A percentile compares a stretch with the other conserved stretches of the same genome.
Evolutionary conservation across 1,140 invertebrate genomes (phyloP).

Genomic region (Propsilocerus akamusi): DNA sequence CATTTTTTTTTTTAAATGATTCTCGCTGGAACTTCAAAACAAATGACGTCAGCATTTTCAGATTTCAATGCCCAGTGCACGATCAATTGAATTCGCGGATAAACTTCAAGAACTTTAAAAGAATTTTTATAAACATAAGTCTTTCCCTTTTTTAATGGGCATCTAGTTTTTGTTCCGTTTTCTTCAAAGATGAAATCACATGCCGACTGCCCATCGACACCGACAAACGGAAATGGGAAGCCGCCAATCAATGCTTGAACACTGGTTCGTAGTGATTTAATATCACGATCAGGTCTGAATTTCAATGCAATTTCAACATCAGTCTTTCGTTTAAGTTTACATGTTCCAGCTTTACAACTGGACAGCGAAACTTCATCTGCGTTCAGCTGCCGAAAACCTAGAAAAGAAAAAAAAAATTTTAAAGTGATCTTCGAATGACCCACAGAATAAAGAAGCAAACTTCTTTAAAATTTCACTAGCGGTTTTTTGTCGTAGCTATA

Average conservation of each 20-base stretch:
- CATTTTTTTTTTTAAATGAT: slow-evolving; percentile 33
- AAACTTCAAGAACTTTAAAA: slow-evolving; percentile 42
- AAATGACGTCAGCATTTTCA: slow-evolving; percentile 28
- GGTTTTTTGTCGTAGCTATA: too few species aligned
- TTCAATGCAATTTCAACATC: slow-evolving; percentile 30
- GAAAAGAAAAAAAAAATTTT: slow-evolving; percentile 7
- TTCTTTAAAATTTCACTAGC: too few species aligned
- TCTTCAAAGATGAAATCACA: slow-evolving; percentile 39
- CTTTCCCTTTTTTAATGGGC: slow-evolving; percentile 40
- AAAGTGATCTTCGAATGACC: too few species aligned
- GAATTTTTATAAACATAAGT: slow-evolving; percentile 48
- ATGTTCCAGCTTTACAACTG: slow-evolving; percentile 39
- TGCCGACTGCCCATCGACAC: slow-evolving; percentile 48
- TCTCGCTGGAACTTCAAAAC: slow-evolving; percentile 45
- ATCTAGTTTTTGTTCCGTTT: slow-evolving; percentile 33
- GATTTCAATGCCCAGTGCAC: slow-evolving; percentile 41
- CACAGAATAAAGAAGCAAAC: too few species aligned
- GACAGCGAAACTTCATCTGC: slow-evolving; percentile 28
- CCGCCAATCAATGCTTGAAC: slow-evolving; percentile 38
- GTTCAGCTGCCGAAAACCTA: slow-evolving; percentile 15
- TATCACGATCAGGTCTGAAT: slow-evolving; percentile 32
- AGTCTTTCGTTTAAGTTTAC: slow-evolving; percentile 39
- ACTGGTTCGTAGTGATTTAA: slow-evolving; percentile 26
- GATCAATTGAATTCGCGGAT: slow-evolving; percentile 39
- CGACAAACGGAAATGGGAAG: slow-evolving; percentile 47